Evolutionary conservation across 2,113 vertebrate genomes (phyloP), one percentile per base, ranked within the genome.

Genomic region (Platanista minor): DNA sequence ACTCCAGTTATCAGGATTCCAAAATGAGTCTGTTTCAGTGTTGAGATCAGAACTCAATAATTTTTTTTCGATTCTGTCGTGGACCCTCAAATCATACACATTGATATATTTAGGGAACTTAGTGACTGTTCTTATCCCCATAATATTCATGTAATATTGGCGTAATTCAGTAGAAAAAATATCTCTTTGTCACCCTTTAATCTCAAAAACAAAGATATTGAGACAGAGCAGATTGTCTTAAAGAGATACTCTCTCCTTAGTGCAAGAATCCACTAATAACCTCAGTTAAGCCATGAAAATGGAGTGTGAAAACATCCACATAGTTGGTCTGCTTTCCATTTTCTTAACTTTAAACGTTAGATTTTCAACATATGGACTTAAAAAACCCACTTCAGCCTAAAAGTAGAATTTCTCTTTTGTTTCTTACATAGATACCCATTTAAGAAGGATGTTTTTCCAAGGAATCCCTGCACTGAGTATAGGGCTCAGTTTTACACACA

Each of bases 331-430:
- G 61, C 43, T 87, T 84, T 96, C 52, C 87, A 81, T 93, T 90
- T 88, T 94, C 41, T 83, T 95, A 90, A 96, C 90, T 96, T 94
- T 80, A 85, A 95, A 52, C 61, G 46, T 31, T 89, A 71, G 23
- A 41, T 88, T 92, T 92, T 66, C 95, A 96, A 86, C 41, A 64
- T 41, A 69, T 8, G 27, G 31, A 90, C n/a, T 20, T 20, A 27
- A 67, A 95, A 78, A 61, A 9, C 15, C 69, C 80, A 31, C 18
- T 49, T 90, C 36, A 86, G 54, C n/a, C 54, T 41, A 61, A 46
- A 82, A 83, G 66, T 27, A 86, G 41, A 82, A 74, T 86, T 85
- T 54, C 33, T 95, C 59, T 90, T 69, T 52, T 52, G 6, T 64
- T 87, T 94, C 86, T 59, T 43, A 80, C 13, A 41, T 46, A 52